These are phyloP conservation scores for Philopotamus ludificatus DNA, from an alignment of 1,140 invertebrate genomes.

Conservation along the genomic window DNA sequence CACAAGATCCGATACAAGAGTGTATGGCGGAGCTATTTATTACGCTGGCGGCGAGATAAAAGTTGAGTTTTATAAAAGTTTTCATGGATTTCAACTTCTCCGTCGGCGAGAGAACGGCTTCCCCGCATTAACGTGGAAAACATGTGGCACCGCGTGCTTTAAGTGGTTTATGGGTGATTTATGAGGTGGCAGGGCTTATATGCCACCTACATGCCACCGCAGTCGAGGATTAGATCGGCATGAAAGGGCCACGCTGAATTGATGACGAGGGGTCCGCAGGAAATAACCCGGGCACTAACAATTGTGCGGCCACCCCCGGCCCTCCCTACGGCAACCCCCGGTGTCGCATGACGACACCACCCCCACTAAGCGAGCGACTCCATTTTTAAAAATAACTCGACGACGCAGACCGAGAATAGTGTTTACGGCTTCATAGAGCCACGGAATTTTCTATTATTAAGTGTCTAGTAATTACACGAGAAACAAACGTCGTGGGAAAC, in stretches of 20 bases:
- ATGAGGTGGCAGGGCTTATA: slow-evolving; percentile 34
- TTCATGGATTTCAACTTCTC: neutral
- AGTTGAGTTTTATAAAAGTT: slow-evolving; percentile 9
- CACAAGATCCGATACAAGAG: too few relatives aligned
- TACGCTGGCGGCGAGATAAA: neutral
- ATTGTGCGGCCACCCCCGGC: neutral
- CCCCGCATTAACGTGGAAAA: slow-evolving; percentile 19
- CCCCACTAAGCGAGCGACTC: too few relatives aligned
- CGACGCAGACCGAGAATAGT: too few relatives aligned
- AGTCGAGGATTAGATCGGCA: slow-evolving; percentile 35
- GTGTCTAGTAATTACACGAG: too few relatives aligned
- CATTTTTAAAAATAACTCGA: too few relatives aligned
- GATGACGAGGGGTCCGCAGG: slow-evolving; percentile 9
- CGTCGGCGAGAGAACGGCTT: slow-evolving; percentile 1
- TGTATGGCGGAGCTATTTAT: neutral
- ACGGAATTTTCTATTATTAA: too few relatives aligned
- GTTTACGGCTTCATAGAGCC: too few relatives aligned
- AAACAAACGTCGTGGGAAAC: too few relatives aligned
- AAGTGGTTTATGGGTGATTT: slow-evolving; percentile 43
- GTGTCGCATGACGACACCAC: too few relatives aligned
- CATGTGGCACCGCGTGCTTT: slow-evolving; percentile 32
- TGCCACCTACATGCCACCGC: slow-evolving; percentile 27
- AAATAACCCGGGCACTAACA: neutral
- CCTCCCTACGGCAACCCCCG: too few relatives aligned
- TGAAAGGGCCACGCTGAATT: slow-evolving; percentile 11